Evolutionary conservation across 2,888 invertebrate genomes (phyloP).

Genomic region (Cecidostiba fungosa): DNA sequence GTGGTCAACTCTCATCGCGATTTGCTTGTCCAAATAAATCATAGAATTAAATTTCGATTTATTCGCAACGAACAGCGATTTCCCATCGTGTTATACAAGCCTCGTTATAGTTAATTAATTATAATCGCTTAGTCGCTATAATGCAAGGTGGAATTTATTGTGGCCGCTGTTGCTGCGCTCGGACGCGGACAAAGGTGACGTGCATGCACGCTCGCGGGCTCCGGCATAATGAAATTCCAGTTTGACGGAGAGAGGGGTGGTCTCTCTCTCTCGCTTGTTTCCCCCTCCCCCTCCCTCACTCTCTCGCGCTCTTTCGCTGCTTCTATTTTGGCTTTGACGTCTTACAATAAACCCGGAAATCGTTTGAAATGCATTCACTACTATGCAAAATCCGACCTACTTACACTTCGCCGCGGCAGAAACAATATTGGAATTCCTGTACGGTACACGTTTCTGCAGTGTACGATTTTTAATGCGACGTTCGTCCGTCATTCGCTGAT

Average conservation of each 20-base stretch:
- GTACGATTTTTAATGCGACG: not conserved
- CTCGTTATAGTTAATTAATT: conserved; percentile 35
- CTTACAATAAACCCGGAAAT: conserved; percentile 53
- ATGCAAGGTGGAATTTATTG: conserved; percentile 44
- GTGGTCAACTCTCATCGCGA: not conserved
- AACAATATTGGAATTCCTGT: conserved; percentile 33
- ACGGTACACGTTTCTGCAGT: not conserved
- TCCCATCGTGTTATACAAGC: not conserved
- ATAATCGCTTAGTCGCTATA: conserved; percentile 17
- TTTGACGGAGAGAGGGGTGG: conserved; percentile 39
- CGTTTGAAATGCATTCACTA: conserved; percentile 39
- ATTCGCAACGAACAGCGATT: not conserved
- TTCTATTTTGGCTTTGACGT: conserved; percentile 57
- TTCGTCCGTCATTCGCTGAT: not conserved
- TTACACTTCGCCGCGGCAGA: conserved; percentile 30
- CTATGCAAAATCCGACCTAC: conserved; percentile 46
- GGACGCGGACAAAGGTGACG: conserved; percentile 39
- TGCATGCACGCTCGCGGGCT: conserved; percentile 23
- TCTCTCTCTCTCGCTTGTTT: not conserved
- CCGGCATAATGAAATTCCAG: conserved; percentile 60
- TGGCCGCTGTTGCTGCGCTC: conserved; percentile 10
- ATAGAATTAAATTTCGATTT: not conserved
- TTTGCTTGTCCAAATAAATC: not conserved
- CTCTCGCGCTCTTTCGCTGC: not conserved
- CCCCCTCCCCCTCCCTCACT: not conserved